Base-by-base conservation (phyloP, 2,113 vertebrate species). In the Larimichthys polyactis region DNA sequence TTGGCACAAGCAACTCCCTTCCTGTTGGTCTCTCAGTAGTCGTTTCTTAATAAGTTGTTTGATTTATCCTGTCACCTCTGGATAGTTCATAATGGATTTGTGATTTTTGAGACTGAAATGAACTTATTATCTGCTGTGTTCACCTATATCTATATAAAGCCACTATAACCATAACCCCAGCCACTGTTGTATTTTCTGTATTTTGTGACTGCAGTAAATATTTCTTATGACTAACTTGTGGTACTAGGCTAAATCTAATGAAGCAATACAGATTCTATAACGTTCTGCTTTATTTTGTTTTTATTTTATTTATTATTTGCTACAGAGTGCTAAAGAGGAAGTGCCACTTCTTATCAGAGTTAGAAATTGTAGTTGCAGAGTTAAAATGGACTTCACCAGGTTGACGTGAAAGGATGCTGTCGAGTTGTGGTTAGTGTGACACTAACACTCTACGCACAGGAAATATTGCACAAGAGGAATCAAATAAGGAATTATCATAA, bases 391-490 rank as follows among this genome's bases (percentile, higher is more conserved):
- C 7, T 59, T 11, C 83, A 71, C 48, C 3, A 8, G 52, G 5
- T 22, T 69, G 11, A 43, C 24, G 9, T 11, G 3, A 65, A 78
- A 22, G 16, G n/a, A 69, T 65, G 43, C 40, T 32, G n/a, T 14
- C 0, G 24, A 20, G 15, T 40, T 79, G 73, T 81, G 54, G 46
- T 83, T 79, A 22, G 27, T 5, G 49, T 22, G 40, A 54, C 17
- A 64, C n/a, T n/a, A n/a, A n/a, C n/a, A n/a, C n/a, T 70, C 15
- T 63, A 73, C 59, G 20, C 60, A 84, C 72, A 89, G 78, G 68
- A 82, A 85, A 58, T 48, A 1, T 16, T 48, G 22, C n/a, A 0
- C 46, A 8, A 71, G 3, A 4, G 0, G 5, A 20, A 22, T 78
- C 52, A 40, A 20, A 71, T 19, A 5, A 27, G 15, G 15, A 19